These are phyloP conservation scores for Ataeniobius toweri DNA, from an alignment of 2,797 vertebrate genomes.

Conservation along the genomic window DNA sequence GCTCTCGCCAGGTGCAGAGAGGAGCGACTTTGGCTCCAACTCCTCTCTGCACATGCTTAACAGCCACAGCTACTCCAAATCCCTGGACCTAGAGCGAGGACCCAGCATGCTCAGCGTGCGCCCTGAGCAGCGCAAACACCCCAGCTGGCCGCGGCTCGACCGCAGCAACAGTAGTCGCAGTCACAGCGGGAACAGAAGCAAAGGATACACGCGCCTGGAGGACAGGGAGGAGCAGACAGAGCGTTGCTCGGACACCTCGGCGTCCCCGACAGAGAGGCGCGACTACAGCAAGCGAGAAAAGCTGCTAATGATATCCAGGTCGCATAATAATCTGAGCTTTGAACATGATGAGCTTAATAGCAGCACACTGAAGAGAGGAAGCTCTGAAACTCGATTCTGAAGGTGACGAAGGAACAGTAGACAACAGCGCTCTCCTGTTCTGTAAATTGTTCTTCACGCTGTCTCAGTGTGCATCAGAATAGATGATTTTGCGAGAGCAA, in stretches of 20 bases:
- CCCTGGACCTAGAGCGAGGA: conserved; percentile 91
- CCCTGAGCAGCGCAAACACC: conserved; percentile 93
- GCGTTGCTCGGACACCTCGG: conserved; percentile 78
- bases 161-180: conserved; percentile 85
- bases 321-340: conserved; percentile 97
- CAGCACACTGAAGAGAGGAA: conserved; percentile 91
- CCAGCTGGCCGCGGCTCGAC: conserved; percentile 96
- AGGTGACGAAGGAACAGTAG: not conserved
- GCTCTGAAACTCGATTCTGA: conserved; percentile 96
- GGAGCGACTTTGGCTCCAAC: conserved; percentile 94
- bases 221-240: conserved; percentile 95
- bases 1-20: conserved; percentile 89
- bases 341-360: conserved; percentile 94
- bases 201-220: conserved; percentile 93
- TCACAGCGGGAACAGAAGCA: conserved; percentile 78
- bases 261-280: conserved; percentile 76
- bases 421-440: conserved; percentile 3
- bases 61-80: conserved; percentile 94
- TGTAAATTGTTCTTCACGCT: conserved; percentile 34
- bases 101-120: conserved; percentile 87
- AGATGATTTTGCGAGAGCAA: conserved; percentile 6
- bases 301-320: conserved; percentile 97
- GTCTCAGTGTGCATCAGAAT: conserved; percentile 6
- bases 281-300: conserved; percentile 98
- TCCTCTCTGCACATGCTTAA: conserved; percentile 91